phyloP scores from a whole-genome alignment of 2,113 vertebrate species.

The Ifrita kowaldi region DNA sequence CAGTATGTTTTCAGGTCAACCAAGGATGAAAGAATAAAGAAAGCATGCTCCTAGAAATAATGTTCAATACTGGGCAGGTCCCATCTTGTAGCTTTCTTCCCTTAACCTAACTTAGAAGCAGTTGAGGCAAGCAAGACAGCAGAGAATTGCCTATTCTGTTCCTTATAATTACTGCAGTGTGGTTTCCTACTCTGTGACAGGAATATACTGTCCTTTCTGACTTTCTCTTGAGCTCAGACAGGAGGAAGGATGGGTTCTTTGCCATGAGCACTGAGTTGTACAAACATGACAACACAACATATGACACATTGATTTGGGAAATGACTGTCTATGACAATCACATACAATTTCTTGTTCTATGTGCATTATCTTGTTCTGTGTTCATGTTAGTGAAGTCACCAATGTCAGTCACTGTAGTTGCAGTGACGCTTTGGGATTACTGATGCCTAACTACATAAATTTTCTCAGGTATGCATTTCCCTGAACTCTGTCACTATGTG shows the following conservation, averaged over 20 bases:
- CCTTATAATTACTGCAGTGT: background rate
- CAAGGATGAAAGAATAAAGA: slow-evolving; percentile 3
- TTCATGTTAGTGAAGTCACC: background rate
- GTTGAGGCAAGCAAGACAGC: background rate
- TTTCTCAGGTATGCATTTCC: background rate
- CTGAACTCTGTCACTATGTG: background rate
- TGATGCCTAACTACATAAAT: background rate
- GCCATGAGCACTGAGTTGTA: background rate
- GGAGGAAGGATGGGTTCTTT: background rate
- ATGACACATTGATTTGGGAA: background rate
- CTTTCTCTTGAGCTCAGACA: background rate
- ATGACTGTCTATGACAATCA: background rate
- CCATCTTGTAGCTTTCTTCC: background rate
- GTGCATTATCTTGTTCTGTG: background rate
- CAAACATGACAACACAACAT: background rate
- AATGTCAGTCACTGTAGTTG: background rate
- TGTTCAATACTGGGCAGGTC: background rate
- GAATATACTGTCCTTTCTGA: background rate
- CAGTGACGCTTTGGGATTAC: background rate
- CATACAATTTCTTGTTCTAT: background rate
- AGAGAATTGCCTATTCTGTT: background rate
- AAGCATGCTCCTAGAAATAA: background rate
- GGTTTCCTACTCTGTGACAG: background rate
- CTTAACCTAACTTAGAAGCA: background rate
- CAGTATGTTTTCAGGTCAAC: background rate